Conservation (phyloP, 1,140 invertebrate species). For the Eupeodes corollae region DNA sequence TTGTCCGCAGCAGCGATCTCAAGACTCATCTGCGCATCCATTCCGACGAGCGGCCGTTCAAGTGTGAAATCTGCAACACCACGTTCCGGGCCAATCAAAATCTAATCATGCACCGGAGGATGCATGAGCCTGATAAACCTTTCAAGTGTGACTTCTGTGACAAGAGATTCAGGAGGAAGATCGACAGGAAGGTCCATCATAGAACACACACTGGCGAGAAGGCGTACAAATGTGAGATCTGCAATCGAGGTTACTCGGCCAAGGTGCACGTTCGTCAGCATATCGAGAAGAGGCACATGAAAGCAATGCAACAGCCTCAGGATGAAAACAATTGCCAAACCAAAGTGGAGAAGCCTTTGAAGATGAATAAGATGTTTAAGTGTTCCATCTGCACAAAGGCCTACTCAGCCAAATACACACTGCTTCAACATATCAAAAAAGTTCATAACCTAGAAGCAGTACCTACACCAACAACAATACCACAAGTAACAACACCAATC, state of each 20-base stretch:
- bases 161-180: slow-evolving; percentile 46
- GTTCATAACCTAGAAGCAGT: too few relatives aligned
- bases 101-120: slow-evolving; percentile 27
- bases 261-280: slow-evolving; percentile 25
- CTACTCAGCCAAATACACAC: too few relatives aligned
- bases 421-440: too few relatives aligned
- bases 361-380: too few relatives aligned
- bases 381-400: too few relatives aligned
- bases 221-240: slow-evolving; percentile 23
- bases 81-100: slow-evolving; percentile 31
- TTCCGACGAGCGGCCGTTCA: slow-evolving; percentile 33
- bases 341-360: background rate
- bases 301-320: background rate
- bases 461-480: too few relatives aligned
- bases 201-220: slow-evolving; percentile 46
- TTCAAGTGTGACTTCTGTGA: slow-evolving; percentile 44
- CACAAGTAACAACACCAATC: too few relatives aligned
- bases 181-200: slow-evolving; percentile 45
- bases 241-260: slow-evolving; percentile 27
- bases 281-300: slow-evolving; percentile 22
- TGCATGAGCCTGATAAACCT: slow-evolving; percentile 40
- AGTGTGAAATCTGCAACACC: slow-evolving; percentile 28
- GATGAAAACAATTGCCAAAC: background rate
- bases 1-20: slow-evolving; percentile 43
- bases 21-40: slow-evolving; percentile 36